phyloP scores from a whole-genome alignment of 2,888 invertebrate species.

The Adineta ricciae region DNA sequence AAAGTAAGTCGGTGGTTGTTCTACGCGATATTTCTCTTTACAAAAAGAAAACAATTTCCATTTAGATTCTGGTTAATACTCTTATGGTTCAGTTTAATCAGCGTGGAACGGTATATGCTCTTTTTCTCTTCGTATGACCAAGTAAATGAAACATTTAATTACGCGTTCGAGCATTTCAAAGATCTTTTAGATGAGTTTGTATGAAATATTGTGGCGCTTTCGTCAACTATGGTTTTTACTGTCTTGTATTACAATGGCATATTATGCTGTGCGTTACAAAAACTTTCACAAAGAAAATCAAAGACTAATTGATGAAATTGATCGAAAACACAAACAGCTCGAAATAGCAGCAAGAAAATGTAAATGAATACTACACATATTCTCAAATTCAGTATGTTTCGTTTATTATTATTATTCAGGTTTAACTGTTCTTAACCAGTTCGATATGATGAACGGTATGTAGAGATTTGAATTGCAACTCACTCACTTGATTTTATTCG shows the following conservation, averaged over 20 bases:
- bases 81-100: background rate
- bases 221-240: constrained; percentile 15
- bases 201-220: background rate
- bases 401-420: background rate
- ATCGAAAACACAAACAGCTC: background rate
- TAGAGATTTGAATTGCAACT: no score
- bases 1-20: background rate
- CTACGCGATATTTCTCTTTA: background rate
- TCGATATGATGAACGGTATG: background rate
- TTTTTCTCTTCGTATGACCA: background rate
- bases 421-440: background rate
- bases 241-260: background rate
- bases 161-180: no score
- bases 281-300: constrained; percentile 16
- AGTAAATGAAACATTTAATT: background rate
- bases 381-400: background rate
- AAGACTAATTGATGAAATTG: constrained; percentile 1
- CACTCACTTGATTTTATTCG: background rate
- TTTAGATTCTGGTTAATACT: constrained; percentile 19
- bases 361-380: background rate
- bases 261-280: background rate
- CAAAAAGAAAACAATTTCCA: background rate
- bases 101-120: background rate
- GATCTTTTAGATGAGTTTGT: background rate
- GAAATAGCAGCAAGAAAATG: background rate